phyloP scores from a whole-genome alignment of 2,888 invertebrate species.

The Dolichomitus sp. region DNA sequence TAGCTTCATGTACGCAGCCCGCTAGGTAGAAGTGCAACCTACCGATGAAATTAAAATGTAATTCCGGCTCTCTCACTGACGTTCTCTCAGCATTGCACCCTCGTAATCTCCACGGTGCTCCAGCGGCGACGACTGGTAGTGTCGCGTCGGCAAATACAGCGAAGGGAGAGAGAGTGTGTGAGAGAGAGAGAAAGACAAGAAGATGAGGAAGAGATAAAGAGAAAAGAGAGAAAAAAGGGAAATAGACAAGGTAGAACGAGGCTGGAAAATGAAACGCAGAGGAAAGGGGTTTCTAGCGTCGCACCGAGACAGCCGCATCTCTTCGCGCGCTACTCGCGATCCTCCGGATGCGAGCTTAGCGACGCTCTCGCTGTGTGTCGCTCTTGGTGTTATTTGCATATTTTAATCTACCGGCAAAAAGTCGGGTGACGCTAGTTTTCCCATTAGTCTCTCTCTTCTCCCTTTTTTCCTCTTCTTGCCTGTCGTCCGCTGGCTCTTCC shows the following conservation, averaged over 20 bases:
- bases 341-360: constrained; percentile 65
- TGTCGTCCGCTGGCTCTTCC: constrained; percentile 52
- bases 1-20: constrained; percentile 37
- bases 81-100: constrained; percentile 73
- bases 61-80: constrained; percentile 71
- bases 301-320: constrained; percentile 21
- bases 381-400: constrained; percentile 80
- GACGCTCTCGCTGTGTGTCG: constrained; percentile 55
- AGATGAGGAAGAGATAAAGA: constrained; percentile 21
- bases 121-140: constrained; percentile 23
- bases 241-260: not conserved
- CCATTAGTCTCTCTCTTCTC: constrained; percentile 68
- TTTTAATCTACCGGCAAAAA: constrained; percentile 83
- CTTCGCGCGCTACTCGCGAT: constrained; percentile 19
- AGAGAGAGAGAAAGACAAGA: constrained; percentile 5
- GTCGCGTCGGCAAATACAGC: constrained; percentile 59
- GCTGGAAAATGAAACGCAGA: constrained; percentile 11
- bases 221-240: not conserved
- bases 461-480: constrained; percentile 44
- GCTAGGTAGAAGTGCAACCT: constrained; percentile 49
- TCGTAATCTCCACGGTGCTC: constrained; percentile 75
- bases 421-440: constrained; percentile 70
- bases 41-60: constrained; percentile 83
- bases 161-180: not conserved
- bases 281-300: constrained; percentile 49